Evolutionary conservation across 2,888 invertebrate genomes (phyloP).

Genomic region (Campopleginae sp.): DNA sequence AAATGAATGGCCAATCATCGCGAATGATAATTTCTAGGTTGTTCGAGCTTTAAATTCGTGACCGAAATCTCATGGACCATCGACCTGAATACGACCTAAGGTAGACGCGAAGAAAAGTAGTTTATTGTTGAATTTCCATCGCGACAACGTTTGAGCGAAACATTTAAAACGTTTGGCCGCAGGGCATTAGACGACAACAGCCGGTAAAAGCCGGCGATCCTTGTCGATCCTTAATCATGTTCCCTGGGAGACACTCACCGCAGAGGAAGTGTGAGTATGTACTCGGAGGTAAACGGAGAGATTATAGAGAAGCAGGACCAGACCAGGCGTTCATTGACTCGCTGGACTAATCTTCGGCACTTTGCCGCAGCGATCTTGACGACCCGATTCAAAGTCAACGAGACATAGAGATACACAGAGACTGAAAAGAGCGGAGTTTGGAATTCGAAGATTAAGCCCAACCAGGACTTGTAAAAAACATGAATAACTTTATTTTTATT

Average conservation of each 20-base stretch:
- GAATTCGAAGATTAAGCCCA: slow-evolving; percentile 48
- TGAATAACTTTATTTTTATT: slow-evolving; percentile 22
- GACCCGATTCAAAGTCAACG: slow-evolving; percentile 44
- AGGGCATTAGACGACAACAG: slow-evolving; percentile 41
- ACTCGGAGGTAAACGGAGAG: slow-evolving; percentile 22
- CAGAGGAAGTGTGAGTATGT: neutral
- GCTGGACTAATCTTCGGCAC: slow-evolving; percentile 63
- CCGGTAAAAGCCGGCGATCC: slow-evolving; percentile 43
- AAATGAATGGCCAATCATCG: neutral
- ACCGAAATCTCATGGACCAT: neutral
- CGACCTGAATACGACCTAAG: neutral
- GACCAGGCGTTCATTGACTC: slow-evolving; percentile 65
- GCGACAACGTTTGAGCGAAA: slow-evolving; percentile 27
- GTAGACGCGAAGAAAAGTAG: neutral
- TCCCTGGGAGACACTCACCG: slow-evolving; percentile 11
- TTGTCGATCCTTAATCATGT: slow-evolving; percentile 54
- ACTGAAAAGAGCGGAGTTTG: slow-evolving; percentile 33
- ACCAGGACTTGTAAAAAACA: slow-evolving; percentile 10
- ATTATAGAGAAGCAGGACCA: slow-evolving; percentile 13
- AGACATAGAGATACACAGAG: neutral
- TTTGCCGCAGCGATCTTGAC: slow-evolving; percentile 53
- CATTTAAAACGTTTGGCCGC: neutral
- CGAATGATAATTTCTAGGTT: no score
- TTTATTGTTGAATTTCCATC: slow-evolving; percentile 26
- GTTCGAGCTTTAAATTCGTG: neutral